phyloP scores from a whole-genome alignment of 64 coral and sea anemone genomes.

The Trachythela sp. region DNA sequence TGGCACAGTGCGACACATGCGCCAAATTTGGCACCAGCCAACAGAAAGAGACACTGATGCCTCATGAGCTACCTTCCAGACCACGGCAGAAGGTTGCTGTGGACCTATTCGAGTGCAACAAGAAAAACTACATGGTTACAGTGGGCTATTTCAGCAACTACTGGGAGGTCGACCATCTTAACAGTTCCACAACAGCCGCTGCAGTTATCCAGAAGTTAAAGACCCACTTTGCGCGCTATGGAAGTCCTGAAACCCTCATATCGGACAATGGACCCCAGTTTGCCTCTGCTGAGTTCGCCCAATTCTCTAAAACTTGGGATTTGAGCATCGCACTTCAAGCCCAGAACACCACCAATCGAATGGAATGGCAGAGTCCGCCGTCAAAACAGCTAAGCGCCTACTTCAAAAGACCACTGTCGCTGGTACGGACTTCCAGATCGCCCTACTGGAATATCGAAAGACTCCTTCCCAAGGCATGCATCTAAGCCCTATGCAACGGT shows the following conservation, averaged over 20 bases:
- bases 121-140: neutral
- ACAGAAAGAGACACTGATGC: neutral
- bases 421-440: neutral
- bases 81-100: conserved; percentile 1
- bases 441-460: neutral
- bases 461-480: neutral
- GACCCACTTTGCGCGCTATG: neutral
- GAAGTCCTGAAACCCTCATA: neutral
- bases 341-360: neutral
- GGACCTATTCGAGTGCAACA: neutral
- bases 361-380: conserved; percentile 26
- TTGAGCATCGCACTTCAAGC: conserved; percentile 9
- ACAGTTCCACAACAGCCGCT: neutral
- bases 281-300: neutral
- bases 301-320: neutral
- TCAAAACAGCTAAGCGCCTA: conserved; percentile 15
- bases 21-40: neutral
- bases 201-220: neutral
- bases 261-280: neutral
- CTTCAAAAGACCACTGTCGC: neutral
- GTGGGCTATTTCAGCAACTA: conserved; percentile 2
- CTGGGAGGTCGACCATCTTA: neutral
- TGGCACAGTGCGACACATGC: conserved; percentile 7
- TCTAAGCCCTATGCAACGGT: neutral
- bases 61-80: conserved; percentile 11